phyloP scores from a whole-genome alignment of 1,140 invertebrate species.

The Camponotus floridanus region DNA sequence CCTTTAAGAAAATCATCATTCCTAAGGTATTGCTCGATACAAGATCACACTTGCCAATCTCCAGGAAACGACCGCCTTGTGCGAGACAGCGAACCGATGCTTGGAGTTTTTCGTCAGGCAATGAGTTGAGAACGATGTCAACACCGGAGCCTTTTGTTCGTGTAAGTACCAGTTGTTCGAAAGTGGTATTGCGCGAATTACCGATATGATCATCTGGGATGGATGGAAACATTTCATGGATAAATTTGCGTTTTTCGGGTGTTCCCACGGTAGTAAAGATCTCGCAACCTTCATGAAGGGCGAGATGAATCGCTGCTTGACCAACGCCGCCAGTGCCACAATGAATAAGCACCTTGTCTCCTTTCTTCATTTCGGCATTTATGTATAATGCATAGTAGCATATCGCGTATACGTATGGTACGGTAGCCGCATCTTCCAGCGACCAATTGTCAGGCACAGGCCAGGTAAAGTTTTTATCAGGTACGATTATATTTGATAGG shows the following conservation, averaged over 20 bases:
- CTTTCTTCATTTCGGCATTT: constrained; percentile 87
- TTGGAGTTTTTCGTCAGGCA: constrained; percentile 92
- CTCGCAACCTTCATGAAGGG: constrained; percentile 88
- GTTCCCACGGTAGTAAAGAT: constrained; percentile 91
- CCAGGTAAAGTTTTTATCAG: constrained; percentile 90
- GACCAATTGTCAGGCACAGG: constrained; percentile 93
- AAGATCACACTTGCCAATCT: constrained; percentile 93
- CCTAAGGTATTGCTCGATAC: constrained; percentile 89
- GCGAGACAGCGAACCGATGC: constrained; percentile 93
- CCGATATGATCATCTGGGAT: constrained; percentile 90
- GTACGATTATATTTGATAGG: constrained; percentile 88
- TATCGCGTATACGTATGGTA: constrained; percentile 95
- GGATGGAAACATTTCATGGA: constrained; percentile 89
- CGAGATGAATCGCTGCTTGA: constrained; percentile 92
- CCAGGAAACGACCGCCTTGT: constrained; percentile 89
- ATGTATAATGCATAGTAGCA: constrained; percentile 92
- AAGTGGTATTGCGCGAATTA: constrained; percentile 90
- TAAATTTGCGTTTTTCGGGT: constrained; percentile 90
- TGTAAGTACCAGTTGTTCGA: constrained; percentile 90
- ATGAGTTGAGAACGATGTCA: constrained; percentile 92
- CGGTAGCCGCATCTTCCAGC: constrained; percentile 94
- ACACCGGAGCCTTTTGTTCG: constrained; percentile 90
- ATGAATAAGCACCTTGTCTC: constrained; percentile 91
- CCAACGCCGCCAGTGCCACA: constrained; percentile 93
- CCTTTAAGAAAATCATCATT: constrained; percentile 93